phyloP scores from a whole-genome alignment of 2,888 invertebrate genomes.

The Eupithecia vulgata region DNA sequence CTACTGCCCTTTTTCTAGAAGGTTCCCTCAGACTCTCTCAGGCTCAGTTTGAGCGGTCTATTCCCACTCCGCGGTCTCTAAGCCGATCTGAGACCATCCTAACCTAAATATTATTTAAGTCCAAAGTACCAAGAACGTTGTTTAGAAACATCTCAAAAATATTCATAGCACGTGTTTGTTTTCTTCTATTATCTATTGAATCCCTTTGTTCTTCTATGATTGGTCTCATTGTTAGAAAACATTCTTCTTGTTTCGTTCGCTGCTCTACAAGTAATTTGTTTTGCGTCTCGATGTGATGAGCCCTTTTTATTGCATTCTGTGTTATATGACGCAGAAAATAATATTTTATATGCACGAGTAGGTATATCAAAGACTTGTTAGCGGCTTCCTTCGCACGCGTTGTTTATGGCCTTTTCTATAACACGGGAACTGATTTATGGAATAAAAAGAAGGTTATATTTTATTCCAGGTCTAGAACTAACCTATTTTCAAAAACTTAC shows the following conservation, averaged over 20 bases:
- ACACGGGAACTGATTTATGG: too few relatives aligned
- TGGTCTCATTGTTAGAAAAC: conserved; percentile 74
- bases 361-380: not conserved
- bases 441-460: too few relatives aligned
- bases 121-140: conserved; percentile 48
- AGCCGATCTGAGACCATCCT: not conserved
- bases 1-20: too few relatives aligned
- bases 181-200: conserved; percentile 77
- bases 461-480: too few relatives aligned
- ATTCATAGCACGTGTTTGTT: conserved; percentile 73
- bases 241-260: conserved; percentile 64
- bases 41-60: not conserved
- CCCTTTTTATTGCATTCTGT: conserved; percentile 17
- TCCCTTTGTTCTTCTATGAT: conserved; percentile 75
- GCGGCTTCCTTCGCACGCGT: too few relatives aligned
- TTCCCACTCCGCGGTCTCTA: not conserved
- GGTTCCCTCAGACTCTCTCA: not conserved
- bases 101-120: conserved; percentile 13
- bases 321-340: conserved; percentile 16
- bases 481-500: too few relatives aligned
- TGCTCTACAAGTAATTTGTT: conserved; percentile 39
- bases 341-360: not conserved
- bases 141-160: conserved; percentile 64
- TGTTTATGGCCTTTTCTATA: too few relatives aligned
- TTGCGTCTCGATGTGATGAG: conserved; percentile 22